Base-by-base conservation (phyloP, 2,888 invertebrate species). In the Phaonia tiefii region DNA sequence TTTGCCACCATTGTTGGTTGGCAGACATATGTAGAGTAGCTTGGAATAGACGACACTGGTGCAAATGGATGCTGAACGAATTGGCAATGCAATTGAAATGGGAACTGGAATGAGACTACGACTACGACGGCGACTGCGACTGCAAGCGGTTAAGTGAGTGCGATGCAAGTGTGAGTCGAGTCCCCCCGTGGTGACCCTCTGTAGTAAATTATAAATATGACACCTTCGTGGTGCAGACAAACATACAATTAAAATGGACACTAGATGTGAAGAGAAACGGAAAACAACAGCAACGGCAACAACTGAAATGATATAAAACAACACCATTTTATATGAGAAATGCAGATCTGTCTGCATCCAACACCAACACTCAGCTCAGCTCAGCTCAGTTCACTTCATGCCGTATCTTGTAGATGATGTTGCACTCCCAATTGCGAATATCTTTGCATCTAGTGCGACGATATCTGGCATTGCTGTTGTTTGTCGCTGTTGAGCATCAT, bases 131-230 rank as follows among this genome's bases (percentile, higher is more conserved):
- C 31, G 8, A 31, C 31, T 5, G 4, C 31, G 8, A 3, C 31
- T 31, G 31, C 31, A 3, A 31, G 31, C 31, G 8, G 31, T 31
- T n/a, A n/a, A 8, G 31, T 31, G 31, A 8, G 3, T 3, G 31
- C 8, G 31, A 20, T 69, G 17, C 13, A 60, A 58, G 20, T 75
- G 73, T 78, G 63, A 75, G 75, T 67, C 72, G 76, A 76, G 80
- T 76, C 83, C 84, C 87, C 88, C 88, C 85, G 88, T 86, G 88
- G 87, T 86, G 88, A 86, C 87, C 86, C 86, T 86, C 86, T 86
- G 86, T 87, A 86, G 88, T 88, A 88, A 88, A 88, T 88, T 88
- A 88, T 88, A 87, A 88, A 88, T 87, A 88, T 88, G 88, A 88
- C 88, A 88, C 88, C 88, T 88, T 87, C 86, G 76, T 83, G 79